phyloP scores from a whole-genome alignment of 2,888 invertebrate species.

The Rhingia rostrata region DNA sequence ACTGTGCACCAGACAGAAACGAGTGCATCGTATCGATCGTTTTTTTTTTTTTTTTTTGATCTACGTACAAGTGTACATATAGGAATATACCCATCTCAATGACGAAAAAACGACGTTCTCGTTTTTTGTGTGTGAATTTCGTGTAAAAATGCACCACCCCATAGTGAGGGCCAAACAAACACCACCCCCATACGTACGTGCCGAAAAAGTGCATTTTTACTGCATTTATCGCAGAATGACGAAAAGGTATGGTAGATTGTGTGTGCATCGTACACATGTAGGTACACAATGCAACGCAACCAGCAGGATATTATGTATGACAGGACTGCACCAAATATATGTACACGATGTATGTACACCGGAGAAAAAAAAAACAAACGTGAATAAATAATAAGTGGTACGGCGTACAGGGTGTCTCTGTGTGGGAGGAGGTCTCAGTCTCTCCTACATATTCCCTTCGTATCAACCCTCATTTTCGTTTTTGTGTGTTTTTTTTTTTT shows the following conservation, averaged over 20 bases:
- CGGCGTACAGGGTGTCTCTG: not conserved
- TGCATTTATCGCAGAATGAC: constrained; percentile 61
- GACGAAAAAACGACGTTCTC: constrained; percentile 1
- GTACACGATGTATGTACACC: constrained; percentile 15
- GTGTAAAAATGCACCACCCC: constrained; percentile 48
- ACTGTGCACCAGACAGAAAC: constrained; percentile 83
- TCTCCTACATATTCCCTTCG: constrained; percentile 55
- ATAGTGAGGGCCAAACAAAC: constrained; percentile 23
- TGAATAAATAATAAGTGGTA: constrained; percentile 62
- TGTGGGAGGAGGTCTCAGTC: constrained; percentile 18
- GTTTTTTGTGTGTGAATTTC: constrained; percentile 47
- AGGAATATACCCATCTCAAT: constrained; percentile 29
- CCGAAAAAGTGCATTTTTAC: constrained; percentile 69
- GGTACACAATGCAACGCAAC: constrained; percentile 56
- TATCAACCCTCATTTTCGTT: constrained; percentile 54
- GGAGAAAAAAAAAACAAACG: constrained; percentile 30
- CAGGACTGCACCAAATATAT: constrained; percentile 52
- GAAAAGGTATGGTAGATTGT: constrained; percentile 58
- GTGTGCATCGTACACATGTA: constrained; percentile 46
- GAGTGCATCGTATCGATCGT: constrained; percentile 83
- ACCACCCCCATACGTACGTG: constrained; percentile 24
- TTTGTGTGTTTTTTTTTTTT: too few relatives aligned
- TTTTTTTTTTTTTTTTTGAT: constrained; percentile 77
- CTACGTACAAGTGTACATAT: constrained; percentile 54
- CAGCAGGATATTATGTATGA: constrained; percentile 62